phyloP scores from a whole-genome alignment of 1,140 invertebrate species.

The Battus philenor region DNA sequence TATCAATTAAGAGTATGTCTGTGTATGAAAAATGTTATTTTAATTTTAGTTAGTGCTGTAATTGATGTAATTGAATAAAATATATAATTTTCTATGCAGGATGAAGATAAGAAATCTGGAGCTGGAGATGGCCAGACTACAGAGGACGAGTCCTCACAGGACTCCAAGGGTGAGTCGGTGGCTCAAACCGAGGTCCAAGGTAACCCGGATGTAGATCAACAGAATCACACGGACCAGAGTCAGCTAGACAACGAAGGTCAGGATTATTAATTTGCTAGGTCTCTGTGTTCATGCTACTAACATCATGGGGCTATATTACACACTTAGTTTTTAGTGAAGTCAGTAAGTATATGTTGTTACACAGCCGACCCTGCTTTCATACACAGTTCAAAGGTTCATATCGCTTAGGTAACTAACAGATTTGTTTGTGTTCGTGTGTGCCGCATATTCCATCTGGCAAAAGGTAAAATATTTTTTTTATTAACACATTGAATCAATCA shows the following conservation, averaged over 20 bases:
- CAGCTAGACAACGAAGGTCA: constrained; percentile 42
- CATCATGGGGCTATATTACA: constrained; percentile 36
- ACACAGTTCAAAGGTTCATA: no score
- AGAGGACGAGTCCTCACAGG: constrained; percentile 75
- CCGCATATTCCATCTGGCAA: no score
- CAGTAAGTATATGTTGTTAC: no score
- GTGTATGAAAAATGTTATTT: no score
- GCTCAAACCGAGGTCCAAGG: constrained; percentile 48
- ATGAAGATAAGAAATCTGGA: constrained; percentile 71
- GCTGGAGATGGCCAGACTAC: constrained; percentile 67
- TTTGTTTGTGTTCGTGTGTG: no score
- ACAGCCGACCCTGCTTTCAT: no score
- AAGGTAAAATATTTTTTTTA: no score
- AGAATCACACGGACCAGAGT: constrained; percentile 29
- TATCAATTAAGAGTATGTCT: no score
- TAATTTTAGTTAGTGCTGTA: no score
- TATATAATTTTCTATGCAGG: constrained; percentile 34
- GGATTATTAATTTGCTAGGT: constrained; percentile 26
- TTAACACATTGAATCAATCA: no score
- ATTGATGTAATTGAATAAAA: no score
- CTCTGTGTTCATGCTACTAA: constrained; percentile 54
- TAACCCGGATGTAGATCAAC: constrained; percentile 63
- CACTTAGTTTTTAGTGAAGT: constrained; percentile 4
- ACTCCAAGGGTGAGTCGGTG: constrained; percentile 71
- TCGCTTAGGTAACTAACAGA: no score